A percentile compares a stretch with the other conserved stretches of the same genome.
Evolutionary conservation across 2,113 vertebrate genomes (phyloP).

Genomic region (Oreochromis aureus): DNA sequence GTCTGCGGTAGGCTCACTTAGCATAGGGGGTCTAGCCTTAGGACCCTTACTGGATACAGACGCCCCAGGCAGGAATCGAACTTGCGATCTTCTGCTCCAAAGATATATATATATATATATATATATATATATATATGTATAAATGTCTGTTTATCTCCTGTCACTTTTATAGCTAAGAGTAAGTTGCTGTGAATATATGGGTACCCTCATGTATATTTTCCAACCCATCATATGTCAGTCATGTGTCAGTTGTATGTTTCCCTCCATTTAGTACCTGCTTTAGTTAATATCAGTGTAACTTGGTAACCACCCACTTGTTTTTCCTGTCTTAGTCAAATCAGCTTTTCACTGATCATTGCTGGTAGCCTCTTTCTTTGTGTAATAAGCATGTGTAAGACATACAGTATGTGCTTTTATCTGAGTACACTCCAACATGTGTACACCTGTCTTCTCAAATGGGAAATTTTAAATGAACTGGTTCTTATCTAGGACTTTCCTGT

Average conservation of each 20-base stretch:
- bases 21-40: too few species aligned
- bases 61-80: too few species aligned
- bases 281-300: not conserved
- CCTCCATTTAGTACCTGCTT: not conserved
- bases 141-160: too few species aligned
- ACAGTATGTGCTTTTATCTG: not conserved
- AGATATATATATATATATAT: too few species aligned
- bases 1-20: too few species aligned
- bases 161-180: too few species aligned
- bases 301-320: not conserved
- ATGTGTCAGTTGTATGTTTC: not conserved
- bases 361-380: not conserved
- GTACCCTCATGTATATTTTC: not conserved
- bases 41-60: too few species aligned
- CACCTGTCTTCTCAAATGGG: not conserved
- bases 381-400: not conserved
- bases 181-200: too few species aligned
- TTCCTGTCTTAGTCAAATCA: not conserved
- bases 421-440: not conserved
- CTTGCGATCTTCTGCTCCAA: too few species aligned
- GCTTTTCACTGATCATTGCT: not conserved
- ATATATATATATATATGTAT: too few species aligned
- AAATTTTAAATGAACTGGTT: not conserved
- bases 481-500: not conserved
- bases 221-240: not conserved